Percentiles rank a stretch among this genome's conserved stretches.
Evolutionary conservation across 2,113 vertebrate genomes (phyloP).

Genomic region (Gobiocypris rarus): DNA sequence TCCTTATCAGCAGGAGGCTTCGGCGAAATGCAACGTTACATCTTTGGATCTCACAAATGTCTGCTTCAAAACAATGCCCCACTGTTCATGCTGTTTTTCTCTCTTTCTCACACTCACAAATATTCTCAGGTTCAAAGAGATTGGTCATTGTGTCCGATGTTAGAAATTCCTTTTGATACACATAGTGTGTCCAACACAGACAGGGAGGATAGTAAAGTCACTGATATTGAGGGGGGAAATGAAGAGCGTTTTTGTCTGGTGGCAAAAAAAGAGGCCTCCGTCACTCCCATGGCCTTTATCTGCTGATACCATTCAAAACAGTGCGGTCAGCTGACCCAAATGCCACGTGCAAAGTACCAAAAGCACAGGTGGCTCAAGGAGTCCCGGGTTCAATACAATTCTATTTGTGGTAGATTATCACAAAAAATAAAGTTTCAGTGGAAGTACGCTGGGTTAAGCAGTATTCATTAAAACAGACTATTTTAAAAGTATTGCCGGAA

Average conservation of each 20-base stretch:
- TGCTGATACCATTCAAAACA: conserved; percentile 59
- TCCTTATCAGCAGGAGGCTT: conserved; percentile 55
- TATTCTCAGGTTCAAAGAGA: neutral
- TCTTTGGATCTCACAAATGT: conserved; percentile 9
- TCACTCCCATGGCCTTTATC: conserved; percentile 63
- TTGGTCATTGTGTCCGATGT: neutral
- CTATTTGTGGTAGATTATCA: neutral
- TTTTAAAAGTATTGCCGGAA: neutral
- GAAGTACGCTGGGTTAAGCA: neutral
- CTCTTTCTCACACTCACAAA: neutral
- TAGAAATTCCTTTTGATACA: conserved; percentile 41
- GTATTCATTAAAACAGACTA: neutral
- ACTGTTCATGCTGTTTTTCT: conserved; percentile 24
- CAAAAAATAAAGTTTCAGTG: neutral
- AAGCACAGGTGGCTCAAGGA: conserved; percentile 49
- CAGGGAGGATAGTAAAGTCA: conserved; percentile 44
- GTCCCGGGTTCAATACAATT: neutral
- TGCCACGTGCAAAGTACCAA: neutral
- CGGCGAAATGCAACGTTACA: conserved; percentile 48
- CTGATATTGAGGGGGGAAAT: conserved; percentile 40
- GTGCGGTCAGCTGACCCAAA: neutral
- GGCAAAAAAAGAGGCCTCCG: conserved; percentile 38
- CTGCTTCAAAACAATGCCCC: conserved; percentile 50
- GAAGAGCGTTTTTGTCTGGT: conserved; percentile 60
- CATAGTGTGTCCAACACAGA: conserved; percentile 49